Percentiles rank a stretch among this genome's conserved stretches.
Conservation (phyloP, 2,113 vertebrate genomes). For the Tylochromis polylepis region DNA sequence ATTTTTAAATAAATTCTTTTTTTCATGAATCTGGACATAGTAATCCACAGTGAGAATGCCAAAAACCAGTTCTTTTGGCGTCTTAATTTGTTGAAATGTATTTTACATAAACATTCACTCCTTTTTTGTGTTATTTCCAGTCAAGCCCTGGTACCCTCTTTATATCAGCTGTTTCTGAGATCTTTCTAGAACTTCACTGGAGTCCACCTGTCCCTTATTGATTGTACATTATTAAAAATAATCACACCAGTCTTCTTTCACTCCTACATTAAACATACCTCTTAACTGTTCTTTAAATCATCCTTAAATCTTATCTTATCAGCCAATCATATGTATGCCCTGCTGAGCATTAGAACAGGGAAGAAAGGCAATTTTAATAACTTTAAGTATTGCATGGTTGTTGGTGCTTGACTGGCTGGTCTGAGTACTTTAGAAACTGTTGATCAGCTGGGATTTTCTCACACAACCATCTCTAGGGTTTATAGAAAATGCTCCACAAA, state of each 20-base stretch:
- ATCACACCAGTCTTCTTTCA: neutral
- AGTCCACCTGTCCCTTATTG: neutral
- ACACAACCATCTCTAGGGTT: neutral
- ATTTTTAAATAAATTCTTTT: neutral
- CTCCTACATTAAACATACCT: neutral
- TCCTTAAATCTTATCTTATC: neutral
- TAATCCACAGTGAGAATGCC: neutral
- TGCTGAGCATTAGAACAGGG: neutral
- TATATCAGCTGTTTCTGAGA: neutral
- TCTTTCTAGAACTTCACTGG: neutral
- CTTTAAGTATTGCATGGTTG: neutral
- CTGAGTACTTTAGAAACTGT: neutral
- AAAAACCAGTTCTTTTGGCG: neutral
- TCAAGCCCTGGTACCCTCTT: neutral
- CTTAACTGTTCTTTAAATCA: neutral
- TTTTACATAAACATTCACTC: neutral
- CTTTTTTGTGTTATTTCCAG: neutral
- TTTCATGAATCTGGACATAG: neutral
- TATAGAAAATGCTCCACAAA: neutral
- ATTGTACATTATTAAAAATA: neutral
- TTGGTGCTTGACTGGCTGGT: neutral
- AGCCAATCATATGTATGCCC: neutral
- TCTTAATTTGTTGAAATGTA: neutral
- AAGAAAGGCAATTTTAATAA: neutral
- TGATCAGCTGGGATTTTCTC: neutral